Evolutionary conservation across 2,113 vertebrate genomes (phyloP), one percentile per base, ranked within the genome.

Genomic region (Echinops telfairi): DNA sequence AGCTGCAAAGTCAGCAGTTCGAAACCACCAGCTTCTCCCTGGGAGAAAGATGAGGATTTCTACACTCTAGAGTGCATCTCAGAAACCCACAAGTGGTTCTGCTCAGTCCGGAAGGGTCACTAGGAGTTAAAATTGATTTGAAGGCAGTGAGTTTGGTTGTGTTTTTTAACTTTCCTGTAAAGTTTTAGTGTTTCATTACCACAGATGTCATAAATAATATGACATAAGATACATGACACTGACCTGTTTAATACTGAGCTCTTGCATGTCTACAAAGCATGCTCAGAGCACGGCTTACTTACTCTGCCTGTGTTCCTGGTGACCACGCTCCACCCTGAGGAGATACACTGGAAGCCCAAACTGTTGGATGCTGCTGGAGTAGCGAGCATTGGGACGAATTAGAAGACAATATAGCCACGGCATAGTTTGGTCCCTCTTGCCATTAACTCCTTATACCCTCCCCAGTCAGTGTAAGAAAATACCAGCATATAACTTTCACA

Each of bases 271-370:
- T 89, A 3, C 71, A 43, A 43, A 83, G 77, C 29, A 27, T 31
- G n/a, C 23, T 70, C 3, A 23, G 23, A 60, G 47, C 53, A 6
- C 19, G 64, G 43, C 8, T 53, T 47, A 19, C 23, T 57, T 80
- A 58, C 25, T 66, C 64, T n/a, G n/a, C 78, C 91, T 60, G 75
- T 66, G n/a, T 40, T 83, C 33, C 70, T n/a, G 36, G 23, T 62
- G 57, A 62, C 27, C 58, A 22, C 75, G 66, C 38, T 20, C 66
- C 20, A 64, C 22, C 22, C 4, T 58, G 3, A n/a, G 91, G 3
- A 38, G 91, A 73, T 95, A 58, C 84, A 43, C 89, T 86, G 82
- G 20, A 79, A 40, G 76, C 40, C 89, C 29, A 40, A 66, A 68
- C 43, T 86, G 62, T 70, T 43, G 60, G 87, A 88, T 73, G 33